phyloP scores from a whole-genome alignment of 35 echinoderm and acorn worm species.

The Stichopus chloronotus region DNA sequence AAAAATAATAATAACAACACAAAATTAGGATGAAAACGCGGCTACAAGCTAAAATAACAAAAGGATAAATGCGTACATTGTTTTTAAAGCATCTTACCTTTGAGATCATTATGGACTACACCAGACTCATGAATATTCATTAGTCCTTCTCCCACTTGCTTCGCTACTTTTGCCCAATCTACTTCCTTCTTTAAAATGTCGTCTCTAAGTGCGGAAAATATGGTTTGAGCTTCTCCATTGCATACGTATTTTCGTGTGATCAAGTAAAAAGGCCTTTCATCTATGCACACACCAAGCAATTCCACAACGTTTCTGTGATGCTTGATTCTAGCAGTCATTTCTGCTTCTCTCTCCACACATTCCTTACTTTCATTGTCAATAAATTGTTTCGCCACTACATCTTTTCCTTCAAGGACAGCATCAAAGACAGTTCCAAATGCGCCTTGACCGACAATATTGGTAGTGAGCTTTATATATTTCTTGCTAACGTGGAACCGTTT shows the following conservation, averaged over 20 bases:
- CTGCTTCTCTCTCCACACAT: slow-evolving; percentile 11
- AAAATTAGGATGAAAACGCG: no score
- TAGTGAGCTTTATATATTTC: background rate
- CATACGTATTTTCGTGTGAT: background rate
- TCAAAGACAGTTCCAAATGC: slow-evolving; percentile 4
- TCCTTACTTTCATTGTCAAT: background rate
- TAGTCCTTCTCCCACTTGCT: slow-evolving; percentile 26
- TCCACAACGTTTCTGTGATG: background rate
- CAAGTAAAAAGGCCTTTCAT: slow-evolving; percentile 3
- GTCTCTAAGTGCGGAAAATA: slow-evolving; percentile 9
- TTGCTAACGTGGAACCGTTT: background rate
- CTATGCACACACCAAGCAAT: background rate
- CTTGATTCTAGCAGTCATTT: background rate
- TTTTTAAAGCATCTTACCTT: background rate
- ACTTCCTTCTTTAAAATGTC: background rate
- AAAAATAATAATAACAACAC: no score
- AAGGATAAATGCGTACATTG: no score
- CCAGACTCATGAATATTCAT: background rate
- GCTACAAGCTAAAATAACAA: no score
- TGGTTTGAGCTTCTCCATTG: background rate
- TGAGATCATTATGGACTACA: slow-evolving; percentile 30
- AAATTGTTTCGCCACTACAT: slow-evolving; percentile 6
- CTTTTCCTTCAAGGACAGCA: background rate
- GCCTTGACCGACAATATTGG: background rate
- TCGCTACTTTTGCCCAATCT: background rate